phyloP scores from a whole-genome alignment of 1,140 invertebrate species.

The Drosophila simulans region DNA sequence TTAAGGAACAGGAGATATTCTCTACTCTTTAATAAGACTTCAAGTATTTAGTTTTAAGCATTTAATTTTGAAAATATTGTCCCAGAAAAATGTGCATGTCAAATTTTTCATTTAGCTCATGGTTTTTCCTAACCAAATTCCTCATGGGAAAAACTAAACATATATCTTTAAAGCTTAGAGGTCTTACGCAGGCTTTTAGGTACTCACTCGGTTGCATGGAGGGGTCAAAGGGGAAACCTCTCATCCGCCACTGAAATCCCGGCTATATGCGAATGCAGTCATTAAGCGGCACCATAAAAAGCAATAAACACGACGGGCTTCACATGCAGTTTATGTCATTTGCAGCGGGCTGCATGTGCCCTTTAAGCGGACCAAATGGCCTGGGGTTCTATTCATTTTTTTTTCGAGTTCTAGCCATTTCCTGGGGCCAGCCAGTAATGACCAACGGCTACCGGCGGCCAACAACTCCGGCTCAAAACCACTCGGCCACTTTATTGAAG shows the following conservation, averaged over 20 bases:
- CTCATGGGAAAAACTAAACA: neutral
- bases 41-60: no score
- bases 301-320: constrained; percentile 74
- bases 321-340: constrained; percentile 73
- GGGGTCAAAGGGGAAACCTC: constrained; percentile 8
- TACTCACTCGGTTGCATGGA: constrained; percentile 2
- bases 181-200: neutral
- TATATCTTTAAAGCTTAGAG: neutral
- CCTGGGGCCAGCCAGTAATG: constrained; percentile 25
- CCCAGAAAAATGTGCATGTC: neutral
- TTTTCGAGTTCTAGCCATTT: constrained; percentile 16
- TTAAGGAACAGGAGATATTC: neutral
- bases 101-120: neutral
- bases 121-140: no score
- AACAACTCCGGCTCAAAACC: constrained; percentile 26
- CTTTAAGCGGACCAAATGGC: constrained; percentile 61
- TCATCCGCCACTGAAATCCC: neutral
- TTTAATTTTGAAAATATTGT: neutral
- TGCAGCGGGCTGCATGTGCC: constrained; percentile 54
- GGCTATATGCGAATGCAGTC: constrained; percentile 55
- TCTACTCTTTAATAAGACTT: no score
- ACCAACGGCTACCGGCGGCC: constrained; percentile 9
- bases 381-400: neutral
- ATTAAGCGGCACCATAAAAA: constrained; percentile 75
- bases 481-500: constrained; percentile 48